Percentiles rank a stretch among this genome's conserved stretches.
Evolutionary conservation across 1,140 invertebrate species (phyloP).

Genomic region (Temnothorax longispinosus): DNA sequence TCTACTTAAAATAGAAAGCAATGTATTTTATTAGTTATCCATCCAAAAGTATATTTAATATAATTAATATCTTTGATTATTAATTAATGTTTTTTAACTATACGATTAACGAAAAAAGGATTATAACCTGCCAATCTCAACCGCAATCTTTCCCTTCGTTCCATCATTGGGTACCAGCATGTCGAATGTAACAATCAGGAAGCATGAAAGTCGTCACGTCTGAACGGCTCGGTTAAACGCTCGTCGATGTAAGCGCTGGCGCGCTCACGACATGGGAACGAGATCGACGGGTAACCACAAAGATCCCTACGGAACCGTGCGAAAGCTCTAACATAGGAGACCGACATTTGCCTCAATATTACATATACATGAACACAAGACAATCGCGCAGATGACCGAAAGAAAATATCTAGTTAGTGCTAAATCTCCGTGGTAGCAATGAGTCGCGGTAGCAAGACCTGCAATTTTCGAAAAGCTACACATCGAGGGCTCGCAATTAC

Average conservation of each 20-base stretch:
- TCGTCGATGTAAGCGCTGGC: slow-evolving; percentile 60
- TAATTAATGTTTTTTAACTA: neutral
- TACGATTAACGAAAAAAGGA: slow-evolving; percentile 2
- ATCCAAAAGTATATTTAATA: neutral
- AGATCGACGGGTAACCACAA: slow-evolving; percentile 66
- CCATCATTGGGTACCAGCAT: slow-evolving; percentile 2
- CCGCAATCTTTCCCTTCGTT: slow-evolving; percentile 12
- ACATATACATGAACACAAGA: neutral
- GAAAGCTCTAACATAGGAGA: slow-evolving; percentile 47
- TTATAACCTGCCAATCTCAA: too few relatives aligned
- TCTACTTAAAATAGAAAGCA: neutral
- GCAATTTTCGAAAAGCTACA: slow-evolving; percentile 76
- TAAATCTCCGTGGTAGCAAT: slow-evolving; percentile 72
- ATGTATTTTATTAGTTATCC: neutral
- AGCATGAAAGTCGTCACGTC: slow-evolving; percentile 72
- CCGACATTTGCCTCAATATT: slow-evolving; percentile 40
- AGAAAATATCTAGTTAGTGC: slow-evolving; percentile 73
- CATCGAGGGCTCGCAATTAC: slow-evolving; percentile 73
- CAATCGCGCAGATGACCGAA: slow-evolving; percentile 48
- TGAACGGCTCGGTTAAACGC: slow-evolving; percentile 67
- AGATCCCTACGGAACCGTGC: slow-evolving; percentile 52
- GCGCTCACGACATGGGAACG: slow-evolving; percentile 67
- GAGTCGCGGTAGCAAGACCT: slow-evolving; percentile 67
- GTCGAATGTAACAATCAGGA: slow-evolving; percentile 64
- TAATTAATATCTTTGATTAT: neutral